A percentile compares a stretch with the other conserved stretches of the same genome.
Evolutionary conservation across 2,797 vertebrate genomes (phyloP).

Genomic region (Sebastes baramenuke): DNA sequence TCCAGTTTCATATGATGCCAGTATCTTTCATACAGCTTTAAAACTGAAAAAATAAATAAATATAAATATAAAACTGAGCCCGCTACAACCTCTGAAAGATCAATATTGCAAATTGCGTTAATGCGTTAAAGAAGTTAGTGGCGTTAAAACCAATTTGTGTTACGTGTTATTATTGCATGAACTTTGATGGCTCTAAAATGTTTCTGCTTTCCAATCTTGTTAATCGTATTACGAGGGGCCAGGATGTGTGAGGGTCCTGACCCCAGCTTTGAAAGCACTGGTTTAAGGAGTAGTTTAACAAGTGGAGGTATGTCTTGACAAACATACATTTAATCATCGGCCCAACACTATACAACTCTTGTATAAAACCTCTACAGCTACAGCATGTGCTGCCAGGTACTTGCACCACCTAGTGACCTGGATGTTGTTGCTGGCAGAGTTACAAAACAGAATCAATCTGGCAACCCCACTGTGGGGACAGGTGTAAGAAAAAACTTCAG

Average conservation of each 20-base stretch:
- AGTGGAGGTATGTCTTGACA: neutral
- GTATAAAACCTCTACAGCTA: neutral
- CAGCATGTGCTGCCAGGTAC: slow-evolving; percentile 9
- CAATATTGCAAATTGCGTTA: too few species aligned
- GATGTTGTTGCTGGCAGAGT: slow-evolving; percentile 3
- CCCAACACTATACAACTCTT: neutral
- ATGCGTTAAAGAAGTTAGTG: too few species aligned
- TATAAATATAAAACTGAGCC: too few species aligned
- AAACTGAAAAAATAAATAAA: too few species aligned
- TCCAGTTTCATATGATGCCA: too few species aligned
- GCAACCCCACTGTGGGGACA: neutral
- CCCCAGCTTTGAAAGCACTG: too few species aligned
- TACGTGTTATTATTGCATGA: too few species aligned
- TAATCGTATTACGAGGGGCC: neutral
- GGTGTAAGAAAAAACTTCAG: neutral
- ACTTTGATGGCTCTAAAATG: too few species aligned
- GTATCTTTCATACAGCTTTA: too few species aligned
- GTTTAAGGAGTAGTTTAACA: neutral
- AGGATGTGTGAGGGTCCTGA: too few species aligned
- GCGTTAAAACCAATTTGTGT: too few species aligned
- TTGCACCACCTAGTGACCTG: neutral
- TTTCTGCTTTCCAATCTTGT: neutral
- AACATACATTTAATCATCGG: neutral
- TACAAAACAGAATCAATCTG: neutral
- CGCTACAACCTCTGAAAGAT: too few species aligned